A percentile compares a stretch with the other conserved stretches of the same genome.
phyloP scores from a whole-genome alignment of 2,888 invertebrate species.

The Neelides folsomi region DNA sequence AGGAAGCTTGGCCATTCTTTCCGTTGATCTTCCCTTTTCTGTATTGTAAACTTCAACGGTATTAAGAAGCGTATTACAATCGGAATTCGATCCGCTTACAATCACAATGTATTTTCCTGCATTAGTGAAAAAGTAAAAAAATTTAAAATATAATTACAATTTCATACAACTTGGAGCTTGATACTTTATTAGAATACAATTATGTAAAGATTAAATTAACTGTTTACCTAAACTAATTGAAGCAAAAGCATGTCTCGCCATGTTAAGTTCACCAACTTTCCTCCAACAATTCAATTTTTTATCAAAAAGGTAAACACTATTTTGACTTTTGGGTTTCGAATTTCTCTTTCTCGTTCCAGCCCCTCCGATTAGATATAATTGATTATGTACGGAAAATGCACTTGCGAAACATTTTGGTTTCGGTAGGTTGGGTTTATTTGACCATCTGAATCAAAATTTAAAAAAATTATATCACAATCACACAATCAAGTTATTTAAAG shows the following conservation, averaged over 20 bases:
- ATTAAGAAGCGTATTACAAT: constrained; percentile 50
- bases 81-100: constrained; percentile 53
- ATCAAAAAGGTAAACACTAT: too few species aligned
- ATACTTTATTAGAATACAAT: too few species aligned
- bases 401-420: background rate
- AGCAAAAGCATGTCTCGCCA: constrained; percentile 53
- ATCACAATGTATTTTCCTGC: constrained; percentile 46
- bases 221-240: constrained; percentile 51
- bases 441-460: too few species aligned
- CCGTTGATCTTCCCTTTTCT: constrained; percentile 7
- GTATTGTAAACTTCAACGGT: constrained; percentile 48
- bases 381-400: background rate
- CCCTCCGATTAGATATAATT: constrained; percentile 8
- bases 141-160: too few species aligned
- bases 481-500: too few species aligned
- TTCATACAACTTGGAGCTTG: too few species aligned
- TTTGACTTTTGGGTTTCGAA: background rate
- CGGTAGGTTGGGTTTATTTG: too few species aligned
- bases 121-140: too few species aligned
- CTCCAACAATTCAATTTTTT: constrained; percentile 40
- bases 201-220: background rate
- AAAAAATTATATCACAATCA: too few species aligned
- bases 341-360: constrained; percentile 5
- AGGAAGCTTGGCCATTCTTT: constrained; percentile 4
- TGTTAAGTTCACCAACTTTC: constrained; percentile 48